Percentiles rank a stretch among this genome's conserved stretches.
phyloP scores from a whole-genome alignment of 1,140 invertebrate genomes.

The Anthonomus grandis region DNA sequence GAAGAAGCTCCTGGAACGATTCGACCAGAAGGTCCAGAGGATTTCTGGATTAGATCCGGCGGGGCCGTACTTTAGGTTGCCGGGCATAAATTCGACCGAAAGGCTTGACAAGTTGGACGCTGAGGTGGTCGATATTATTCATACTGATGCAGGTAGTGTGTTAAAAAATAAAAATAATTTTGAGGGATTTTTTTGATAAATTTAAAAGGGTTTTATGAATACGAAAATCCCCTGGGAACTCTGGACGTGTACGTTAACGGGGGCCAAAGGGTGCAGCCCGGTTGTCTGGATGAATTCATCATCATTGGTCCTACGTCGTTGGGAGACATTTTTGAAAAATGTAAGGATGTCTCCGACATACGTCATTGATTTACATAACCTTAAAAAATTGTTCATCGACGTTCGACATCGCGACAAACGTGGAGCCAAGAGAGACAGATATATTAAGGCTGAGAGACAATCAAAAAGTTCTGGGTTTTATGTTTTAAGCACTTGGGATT shows the following conservation, averaged over 20 bases:
- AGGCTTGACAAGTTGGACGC: conserved; percentile 69
- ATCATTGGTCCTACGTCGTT: conserved; percentile 1
- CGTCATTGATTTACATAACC: too few relatives aligned
- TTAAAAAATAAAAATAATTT: not conserved
- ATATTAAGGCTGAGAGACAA: too few relatives aligned
- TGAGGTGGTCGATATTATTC: conserved; percentile 84
- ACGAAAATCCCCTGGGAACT: conserved; percentile 58
- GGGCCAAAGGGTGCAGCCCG: conserved; percentile 56
- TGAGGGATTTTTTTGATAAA: not conserved
- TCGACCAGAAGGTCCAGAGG: conserved; percentile 53
- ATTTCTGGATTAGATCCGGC: conserved; percentile 72
- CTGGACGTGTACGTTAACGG: conserved; percentile 78
- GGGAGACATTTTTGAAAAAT: conserved; percentile 26
- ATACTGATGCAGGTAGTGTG: conserved; percentile 74
- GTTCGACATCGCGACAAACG: too few relatives aligned
- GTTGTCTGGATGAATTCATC: conserved; percentile 46
- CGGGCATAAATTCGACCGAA: conserved; percentile 51
- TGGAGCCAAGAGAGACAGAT: too few relatives aligned
- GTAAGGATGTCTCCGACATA: conserved; percentile 15
- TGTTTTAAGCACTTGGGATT: too few relatives aligned
- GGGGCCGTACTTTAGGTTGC: conserved; percentile 56
- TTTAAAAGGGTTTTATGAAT: conserved; percentile 42
- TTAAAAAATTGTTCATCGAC: too few relatives aligned
- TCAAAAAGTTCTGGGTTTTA: too few relatives aligned
- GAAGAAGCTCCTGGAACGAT: too few relatives aligned